Evolutionary conservation across 53 echinoderm and acorn worm genomes (phyloP).

Genomic region (Henricia sp.): DNA sequence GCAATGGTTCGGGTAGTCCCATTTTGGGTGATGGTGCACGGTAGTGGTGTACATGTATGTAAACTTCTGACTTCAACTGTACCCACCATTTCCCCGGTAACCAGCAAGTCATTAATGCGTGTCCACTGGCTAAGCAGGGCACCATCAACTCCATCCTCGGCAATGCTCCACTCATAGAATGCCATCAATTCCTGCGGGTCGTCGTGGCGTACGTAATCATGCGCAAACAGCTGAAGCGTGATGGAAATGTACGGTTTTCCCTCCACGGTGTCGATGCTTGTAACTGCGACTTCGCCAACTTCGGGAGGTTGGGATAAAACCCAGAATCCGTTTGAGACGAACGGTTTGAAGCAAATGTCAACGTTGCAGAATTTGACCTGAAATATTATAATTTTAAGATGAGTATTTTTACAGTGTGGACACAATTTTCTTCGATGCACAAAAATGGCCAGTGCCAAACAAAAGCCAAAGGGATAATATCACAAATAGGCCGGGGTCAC

Average conservation of each 20-base stretch:
- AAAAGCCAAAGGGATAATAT: too few species aligned
- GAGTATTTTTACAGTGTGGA: too few species aligned
- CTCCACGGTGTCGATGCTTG: neutral
- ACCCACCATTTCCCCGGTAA: slow-evolving; percentile 18
- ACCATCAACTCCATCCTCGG: slow-evolving; percentile 34
- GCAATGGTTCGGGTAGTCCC: too few species aligned
- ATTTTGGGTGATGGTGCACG: too few species aligned
- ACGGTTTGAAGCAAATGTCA: slow-evolving; percentile 57
- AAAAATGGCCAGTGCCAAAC: too few species aligned
- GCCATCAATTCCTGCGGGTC: slow-evolving; percentile 41
- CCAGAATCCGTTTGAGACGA: slow-evolving; percentile 59
- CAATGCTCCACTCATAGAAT: slow-evolving; percentile 62
- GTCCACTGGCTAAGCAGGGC: slow-evolving; percentile 21
- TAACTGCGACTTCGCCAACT: slow-evolving; percentile 8
- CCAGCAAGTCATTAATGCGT: neutral
- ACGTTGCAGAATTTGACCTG: slow-evolving; percentile 46
- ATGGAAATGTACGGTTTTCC: slow-evolving; percentile 17
- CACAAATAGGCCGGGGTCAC: too few species aligned
- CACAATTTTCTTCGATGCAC: too few species aligned
- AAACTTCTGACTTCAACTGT: neutral
- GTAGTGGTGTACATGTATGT: too few species aligned
- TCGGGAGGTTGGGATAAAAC: slow-evolving; percentile 58
- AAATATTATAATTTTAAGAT: too few species aligned
- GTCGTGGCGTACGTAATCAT: slow-evolving; percentile 14
- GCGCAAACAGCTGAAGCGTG: slow-evolving; percentile 42